Percentiles rank a stretch among this genome's conserved stretches.
These are phyloP conservation scores for Myioborus melanocephalus DNA, from an alignment of 2,797 vertebrate genomes.

Conservation along the genomic window DNA sequence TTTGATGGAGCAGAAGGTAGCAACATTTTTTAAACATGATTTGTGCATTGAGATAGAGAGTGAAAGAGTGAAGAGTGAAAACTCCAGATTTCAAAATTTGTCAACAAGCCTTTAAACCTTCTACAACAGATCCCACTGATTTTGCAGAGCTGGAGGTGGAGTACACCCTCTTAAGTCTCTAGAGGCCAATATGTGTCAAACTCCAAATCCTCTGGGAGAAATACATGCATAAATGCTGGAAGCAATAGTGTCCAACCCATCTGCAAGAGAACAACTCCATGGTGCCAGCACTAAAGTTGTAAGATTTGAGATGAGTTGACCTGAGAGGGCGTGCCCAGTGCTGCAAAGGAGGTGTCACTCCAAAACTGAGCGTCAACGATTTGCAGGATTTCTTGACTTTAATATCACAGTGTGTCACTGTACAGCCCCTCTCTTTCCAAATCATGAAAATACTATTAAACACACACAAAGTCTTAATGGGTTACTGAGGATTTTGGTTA, in stretches of 20 bases:
- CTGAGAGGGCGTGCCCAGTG: not conserved
- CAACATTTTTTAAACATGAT: not conserved
- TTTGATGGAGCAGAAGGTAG: not conserved
- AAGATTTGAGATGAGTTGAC: not conserved
- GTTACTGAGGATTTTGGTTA: not conserved
- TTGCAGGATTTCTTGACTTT: not conserved
- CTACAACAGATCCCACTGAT: not conserved
- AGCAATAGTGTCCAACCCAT: not conserved
- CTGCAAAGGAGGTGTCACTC: not conserved
- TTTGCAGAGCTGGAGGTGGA: not conserved
- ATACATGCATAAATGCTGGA: not conserved
- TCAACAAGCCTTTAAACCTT: not conserved
- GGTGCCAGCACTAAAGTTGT: fast-evolving
- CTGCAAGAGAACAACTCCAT: not conserved
- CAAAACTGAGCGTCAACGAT: not conserved
- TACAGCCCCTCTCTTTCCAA: not conserved
- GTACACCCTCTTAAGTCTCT: not conserved
- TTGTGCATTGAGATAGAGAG: not conserved
- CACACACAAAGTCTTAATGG: not conserved
- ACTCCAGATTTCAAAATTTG: not conserved
- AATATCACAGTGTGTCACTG: not conserved
- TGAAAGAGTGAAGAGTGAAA: not conserved
- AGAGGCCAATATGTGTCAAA: not conserved
- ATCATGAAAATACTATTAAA: not conserved
- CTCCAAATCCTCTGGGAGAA: not conserved